Percentiles rank a stretch among this genome's conserved stretches.
phyloP scores from a whole-genome alignment of 1,140 invertebrate genomes.

The Dendrolimus kikuchii region DNA sequence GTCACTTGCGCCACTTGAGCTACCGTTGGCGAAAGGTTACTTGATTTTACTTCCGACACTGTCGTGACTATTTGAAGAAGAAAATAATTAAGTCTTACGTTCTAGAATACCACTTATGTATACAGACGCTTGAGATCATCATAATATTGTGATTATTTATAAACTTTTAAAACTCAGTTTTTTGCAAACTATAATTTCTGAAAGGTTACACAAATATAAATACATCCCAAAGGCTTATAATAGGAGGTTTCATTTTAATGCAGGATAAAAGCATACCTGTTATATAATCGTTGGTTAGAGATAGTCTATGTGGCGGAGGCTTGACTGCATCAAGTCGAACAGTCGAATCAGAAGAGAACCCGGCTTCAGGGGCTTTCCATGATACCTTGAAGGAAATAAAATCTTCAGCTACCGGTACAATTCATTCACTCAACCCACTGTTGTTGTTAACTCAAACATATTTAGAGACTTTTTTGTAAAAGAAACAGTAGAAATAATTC shows the following conservation, averaged over 20 bases:
- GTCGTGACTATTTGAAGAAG: slow-evolving; percentile 37
- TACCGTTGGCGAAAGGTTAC: slow-evolving; percentile 35
- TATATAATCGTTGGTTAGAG: slow-evolving; percentile 64
- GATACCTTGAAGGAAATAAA: slow-evolving; percentile 36
- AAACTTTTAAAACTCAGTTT: too few relatives aligned
- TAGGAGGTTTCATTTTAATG: not conserved
- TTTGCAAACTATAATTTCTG: too few relatives aligned
- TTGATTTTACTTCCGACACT: slow-evolving; percentile 53
- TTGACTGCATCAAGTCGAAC: slow-evolving; percentile 49
- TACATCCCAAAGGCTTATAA: too few relatives aligned
- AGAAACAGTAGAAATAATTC: too few relatives aligned
- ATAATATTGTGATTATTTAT: too few relatives aligned
- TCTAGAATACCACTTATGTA: too few relatives aligned
- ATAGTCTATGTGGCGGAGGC: slow-evolving; percentile 58
- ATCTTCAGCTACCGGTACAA: not conserved
- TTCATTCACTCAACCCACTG: too few relatives aligned
- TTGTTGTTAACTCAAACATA: too few relatives aligned
- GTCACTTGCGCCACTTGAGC: slow-evolving; percentile 10
- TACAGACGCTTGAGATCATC: too few relatives aligned
- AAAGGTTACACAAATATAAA: too few relatives aligned
- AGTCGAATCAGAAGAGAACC: slow-evolving; percentile 53
- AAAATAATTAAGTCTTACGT: slow-evolving; percentile 2
- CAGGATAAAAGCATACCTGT: slow-evolving; percentile 38
- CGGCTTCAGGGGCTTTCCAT: slow-evolving; percentile 61
- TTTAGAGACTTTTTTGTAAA: too few relatives aligned